phyloP scores from a whole-genome alignment of 2,113 vertebrate species.

The Crypturellus undulatus region DNA sequence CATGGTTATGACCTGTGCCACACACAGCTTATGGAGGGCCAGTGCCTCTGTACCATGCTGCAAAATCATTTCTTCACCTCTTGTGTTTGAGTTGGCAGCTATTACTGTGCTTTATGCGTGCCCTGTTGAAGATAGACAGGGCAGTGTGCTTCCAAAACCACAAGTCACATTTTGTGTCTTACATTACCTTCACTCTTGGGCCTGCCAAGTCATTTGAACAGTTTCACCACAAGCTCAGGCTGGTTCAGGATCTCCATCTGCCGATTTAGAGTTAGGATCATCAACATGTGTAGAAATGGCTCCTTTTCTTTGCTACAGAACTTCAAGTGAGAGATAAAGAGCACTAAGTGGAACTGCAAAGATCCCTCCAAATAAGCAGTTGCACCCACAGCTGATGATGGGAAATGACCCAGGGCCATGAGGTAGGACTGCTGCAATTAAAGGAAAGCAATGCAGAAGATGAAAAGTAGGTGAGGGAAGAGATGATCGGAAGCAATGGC shows the following conservation, averaged over 20 bases:
- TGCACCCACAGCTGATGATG: background rate
- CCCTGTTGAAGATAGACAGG: background rate
- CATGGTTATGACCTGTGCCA: background rate
- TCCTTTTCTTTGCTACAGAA: background rate
- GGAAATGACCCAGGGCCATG: background rate
- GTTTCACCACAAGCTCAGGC: fast-evolving
- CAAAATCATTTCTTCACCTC: background rate
- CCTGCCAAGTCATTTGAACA: background rate
- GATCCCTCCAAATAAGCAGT: background rate
- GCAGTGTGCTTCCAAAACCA: background rate
- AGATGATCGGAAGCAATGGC: background rate
- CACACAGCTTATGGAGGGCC: background rate
- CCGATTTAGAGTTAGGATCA: background rate
- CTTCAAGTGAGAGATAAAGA: background rate
- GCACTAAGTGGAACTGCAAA: background rate
- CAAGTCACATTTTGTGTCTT: background rate
- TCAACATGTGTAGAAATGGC: background rate
- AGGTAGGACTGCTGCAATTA: constrained; percentile 13
- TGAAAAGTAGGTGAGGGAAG: constrained; percentile 30
- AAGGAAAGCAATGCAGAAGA: background rate
- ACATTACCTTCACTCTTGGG: background rate
- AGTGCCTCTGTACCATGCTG: fast-evolving
- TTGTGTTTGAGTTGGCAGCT: background rate
- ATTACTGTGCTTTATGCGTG: background rate
- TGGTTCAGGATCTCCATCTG: background rate